phyloP scores from a whole-genome alignment of 1,140 invertebrate species.

The Ganaspis sp. region DNA sequence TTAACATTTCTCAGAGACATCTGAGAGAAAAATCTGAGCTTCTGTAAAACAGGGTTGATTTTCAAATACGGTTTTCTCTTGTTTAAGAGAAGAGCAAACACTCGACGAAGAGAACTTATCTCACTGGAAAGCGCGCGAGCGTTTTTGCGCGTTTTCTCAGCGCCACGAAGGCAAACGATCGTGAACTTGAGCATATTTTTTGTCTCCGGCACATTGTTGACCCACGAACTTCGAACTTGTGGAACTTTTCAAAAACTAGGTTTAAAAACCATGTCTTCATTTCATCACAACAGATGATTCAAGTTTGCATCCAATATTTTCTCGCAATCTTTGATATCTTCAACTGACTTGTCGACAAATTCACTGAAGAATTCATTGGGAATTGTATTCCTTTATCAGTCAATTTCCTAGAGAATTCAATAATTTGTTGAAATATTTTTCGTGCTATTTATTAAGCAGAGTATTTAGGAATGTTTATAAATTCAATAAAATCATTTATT shows the following conservation, averaged over 20 bases:
- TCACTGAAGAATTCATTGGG: no score
- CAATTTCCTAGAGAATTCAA: no score
- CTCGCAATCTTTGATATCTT: no score
- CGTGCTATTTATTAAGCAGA: no score
- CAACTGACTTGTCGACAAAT: no score
- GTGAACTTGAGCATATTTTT: conserved; percentile 26
- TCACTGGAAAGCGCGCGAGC: background rate
- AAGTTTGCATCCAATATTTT: background rate
- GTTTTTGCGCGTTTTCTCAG: conserved; percentile 8
- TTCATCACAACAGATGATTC: background rate
- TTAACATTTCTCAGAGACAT: background rate
- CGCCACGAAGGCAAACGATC: background rate
- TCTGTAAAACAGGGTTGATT: background rate
- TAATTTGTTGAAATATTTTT: no score
- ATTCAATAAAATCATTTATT: no score
- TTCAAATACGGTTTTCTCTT: background rate
- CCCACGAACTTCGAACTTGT: background rate
- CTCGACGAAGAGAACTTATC: background rate
- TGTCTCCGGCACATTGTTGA: conserved; percentile 4
- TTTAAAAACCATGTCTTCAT: background rate
- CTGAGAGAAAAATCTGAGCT: background rate
- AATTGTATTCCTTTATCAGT: no score
- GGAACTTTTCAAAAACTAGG: background rate
- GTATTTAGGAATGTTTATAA: no score
- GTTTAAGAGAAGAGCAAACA: background rate